phyloP scores from a whole-genome alignment of 2,113 vertebrate species.

The Potamarius usumacintae region DNA sequence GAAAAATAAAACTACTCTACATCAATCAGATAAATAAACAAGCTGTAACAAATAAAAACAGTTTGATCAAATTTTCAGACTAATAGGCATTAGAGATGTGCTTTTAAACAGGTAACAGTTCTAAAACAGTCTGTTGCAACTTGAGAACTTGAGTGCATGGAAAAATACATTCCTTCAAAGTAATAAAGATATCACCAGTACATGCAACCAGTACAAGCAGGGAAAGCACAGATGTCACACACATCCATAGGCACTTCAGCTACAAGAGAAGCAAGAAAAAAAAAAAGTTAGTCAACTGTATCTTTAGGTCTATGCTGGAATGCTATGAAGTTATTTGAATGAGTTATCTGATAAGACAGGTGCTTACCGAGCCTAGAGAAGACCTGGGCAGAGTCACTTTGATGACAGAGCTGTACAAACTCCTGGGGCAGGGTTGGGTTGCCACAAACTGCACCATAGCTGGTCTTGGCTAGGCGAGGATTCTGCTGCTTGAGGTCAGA shows the following conservation, averaged over 20 bases:
- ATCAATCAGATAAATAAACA: constrained; percentile 53
- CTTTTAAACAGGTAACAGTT: constrained; percentile 67
- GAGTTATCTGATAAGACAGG: neutral
- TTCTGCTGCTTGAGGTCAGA: constrained; percentile 25
- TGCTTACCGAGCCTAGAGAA: constrained; percentile 73
- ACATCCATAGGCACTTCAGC: constrained; percentile 63
- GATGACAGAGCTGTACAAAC: constrained; percentile 71
- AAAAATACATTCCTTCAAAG: constrained; percentile 1
- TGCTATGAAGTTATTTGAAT: neutral
- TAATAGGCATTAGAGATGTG: constrained; percentile 35
- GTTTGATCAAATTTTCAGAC: constrained; percentile 15
- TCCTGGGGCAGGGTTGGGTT: constrained; percentile 72
- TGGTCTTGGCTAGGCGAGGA: constrained; percentile 6
- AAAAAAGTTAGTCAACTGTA: neutral
- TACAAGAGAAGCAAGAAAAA: constrained; percentile 27
- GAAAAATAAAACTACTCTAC: constrained; percentile 33
- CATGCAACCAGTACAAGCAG: constrained; percentile 81
- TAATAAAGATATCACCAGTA: constrained; percentile 48
- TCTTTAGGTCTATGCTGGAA: constrained; percentile 25
- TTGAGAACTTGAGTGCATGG: neutral
- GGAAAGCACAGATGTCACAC: constrained; percentile 83
- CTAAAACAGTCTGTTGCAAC: constrained; percentile 36
- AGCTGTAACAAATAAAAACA: constrained; percentile 62
- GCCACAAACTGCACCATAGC: constrained; percentile 57
- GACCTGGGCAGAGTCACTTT: constrained; percentile 60